Evolutionary conservation across 2,888 invertebrate genomes (phyloP), one percentile per base, ranked within the genome.

Genomic region (Mesochorus sp.): DNA sequence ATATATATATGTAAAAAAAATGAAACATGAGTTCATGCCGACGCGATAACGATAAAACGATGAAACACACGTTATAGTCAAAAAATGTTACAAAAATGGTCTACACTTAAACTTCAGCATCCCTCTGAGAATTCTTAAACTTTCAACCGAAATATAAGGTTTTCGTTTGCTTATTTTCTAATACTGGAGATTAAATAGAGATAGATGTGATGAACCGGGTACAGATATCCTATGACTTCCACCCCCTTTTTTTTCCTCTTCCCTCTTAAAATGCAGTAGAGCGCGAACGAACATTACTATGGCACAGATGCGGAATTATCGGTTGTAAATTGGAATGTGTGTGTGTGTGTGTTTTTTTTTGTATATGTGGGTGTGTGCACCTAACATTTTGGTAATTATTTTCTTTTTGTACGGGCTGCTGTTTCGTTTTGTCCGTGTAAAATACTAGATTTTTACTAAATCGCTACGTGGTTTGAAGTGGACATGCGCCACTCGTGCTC

Each of bases 301-400:
- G 78, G 78, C 78, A 78, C 78, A 78, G 74, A 74, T 74, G 70
- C 78, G 78, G 70, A 78, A 78, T 78, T 78, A 74, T 59, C 49
- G 51, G 53, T 61, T 64, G 34, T 49, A 39, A 70, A 59, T 31
- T 78, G 77, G 77, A 78, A 78, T 78, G 78, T 74, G 19, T 12
- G 26, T 14, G 34, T 14, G 5, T 17, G 6, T 39, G 14, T 67
- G 39, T 24, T 17, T 19, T 17, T 28, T 39, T 64, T 37, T 34
- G 24, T 74, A 57, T 31, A 47, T 19, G 62, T 55, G 21, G 19
- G 31, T 44, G 44, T 61, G 34, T 71, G 42, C 66, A 59, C 37
- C 74, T 73, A 73, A 51, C 6, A 57, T 73, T 47, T 53, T 44
- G 0, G 8, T 70, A 12, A 31, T 66, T 49, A 34, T 28, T 59